phyloP scores from a whole-genome alignment of 2,888 invertebrate species.

The Eubasilissa splendida region DNA sequence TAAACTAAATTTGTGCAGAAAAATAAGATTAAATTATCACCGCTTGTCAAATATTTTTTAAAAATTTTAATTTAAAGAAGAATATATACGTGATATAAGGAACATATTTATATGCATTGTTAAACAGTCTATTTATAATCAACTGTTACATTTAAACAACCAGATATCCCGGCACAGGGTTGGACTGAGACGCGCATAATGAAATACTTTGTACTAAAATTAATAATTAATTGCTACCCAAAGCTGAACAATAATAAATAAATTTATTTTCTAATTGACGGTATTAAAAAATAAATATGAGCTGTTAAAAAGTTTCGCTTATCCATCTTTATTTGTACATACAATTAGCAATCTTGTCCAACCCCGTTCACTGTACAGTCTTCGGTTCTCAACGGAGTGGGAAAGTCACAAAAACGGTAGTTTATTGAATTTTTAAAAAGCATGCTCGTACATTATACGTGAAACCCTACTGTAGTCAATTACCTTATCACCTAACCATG shows the following conservation, averaged over 20 bases:
- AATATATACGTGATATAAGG: constrained; percentile 12
- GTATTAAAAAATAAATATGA: background rate
- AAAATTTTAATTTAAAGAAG: background rate
- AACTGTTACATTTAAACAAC: constrained; percentile 24
- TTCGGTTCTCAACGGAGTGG: constrained; percentile 31
- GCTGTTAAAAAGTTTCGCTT: background rate
- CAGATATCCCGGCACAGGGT: constrained; percentile 26
- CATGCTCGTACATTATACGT: background rate
- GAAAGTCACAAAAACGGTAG: constrained; percentile 12
- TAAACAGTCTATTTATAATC: background rate
- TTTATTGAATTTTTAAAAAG: constrained; percentile 4
- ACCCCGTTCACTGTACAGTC: constrained; percentile 23
- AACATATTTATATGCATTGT: constrained; percentile 19
- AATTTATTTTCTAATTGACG: background rate
- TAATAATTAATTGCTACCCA: background rate
- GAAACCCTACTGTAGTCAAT: background rate
- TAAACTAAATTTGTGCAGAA: constrained; percentile 40
- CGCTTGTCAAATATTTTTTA: constrained; percentile 12
- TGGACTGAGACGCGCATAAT: background rate
- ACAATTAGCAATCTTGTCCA: background rate
- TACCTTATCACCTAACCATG: too few relatives aligned
- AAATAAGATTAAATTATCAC: constrained; percentile 17
- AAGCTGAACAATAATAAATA: background rate
- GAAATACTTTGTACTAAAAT: constrained; percentile 3
- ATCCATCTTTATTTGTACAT: background rate